A percentile compares a stretch with the other conserved stretches of the same genome.
phyloP scores from a whole-genome alignment of 2,888 invertebrate species.

The Scelioninae gen. 1 region DNA sequence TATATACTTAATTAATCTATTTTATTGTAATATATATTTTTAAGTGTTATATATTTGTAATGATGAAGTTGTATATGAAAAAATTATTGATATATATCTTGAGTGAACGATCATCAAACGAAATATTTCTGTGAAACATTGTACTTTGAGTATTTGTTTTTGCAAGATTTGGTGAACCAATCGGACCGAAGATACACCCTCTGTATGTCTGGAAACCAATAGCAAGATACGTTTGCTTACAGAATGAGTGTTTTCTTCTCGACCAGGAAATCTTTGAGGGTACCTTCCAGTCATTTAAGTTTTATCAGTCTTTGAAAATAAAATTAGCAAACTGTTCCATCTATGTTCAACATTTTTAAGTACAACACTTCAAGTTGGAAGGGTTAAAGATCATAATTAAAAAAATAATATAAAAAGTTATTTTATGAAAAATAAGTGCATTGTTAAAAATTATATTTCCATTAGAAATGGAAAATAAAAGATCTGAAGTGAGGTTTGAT shows the following conservation, averaged over 20 bases:
- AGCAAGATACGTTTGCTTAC: constrained; percentile 61
- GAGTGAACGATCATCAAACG: constrained; percentile 7
- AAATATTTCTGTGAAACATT: constrained; percentile 74
- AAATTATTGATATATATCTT: no score
- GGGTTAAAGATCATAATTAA: neutral
- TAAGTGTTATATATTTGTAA: no score
- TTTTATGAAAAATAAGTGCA: constrained; percentile 3
- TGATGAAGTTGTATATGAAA: no score
- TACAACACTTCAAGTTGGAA: neutral
- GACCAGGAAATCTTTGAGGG: constrained; percentile 58
- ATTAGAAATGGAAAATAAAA: constrained; percentile 67
- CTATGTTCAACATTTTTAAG: constrained; percentile 16
- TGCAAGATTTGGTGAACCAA: constrained; percentile 74
- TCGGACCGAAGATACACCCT: constrained; percentile 78
- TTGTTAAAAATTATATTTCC: neutral
- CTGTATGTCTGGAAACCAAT: constrained; percentile 76
- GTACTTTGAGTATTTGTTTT: constrained; percentile 76
- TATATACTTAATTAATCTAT: no score
- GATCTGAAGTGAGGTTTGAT: constrained; percentile 63
- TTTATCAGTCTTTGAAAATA: constrained; percentile 41
- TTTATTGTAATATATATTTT: no score
- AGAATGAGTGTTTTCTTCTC: constrained; percentile 60
- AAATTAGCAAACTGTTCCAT: constrained; percentile 7
- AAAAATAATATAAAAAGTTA: neutral
- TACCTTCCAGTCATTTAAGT: constrained; percentile 47